These are phyloP conservation scores for Eunapius fragilis DNA, from an alignment of 37 sponge, comb jelly and placozoan species.

Conservation along the genomic window DNA sequence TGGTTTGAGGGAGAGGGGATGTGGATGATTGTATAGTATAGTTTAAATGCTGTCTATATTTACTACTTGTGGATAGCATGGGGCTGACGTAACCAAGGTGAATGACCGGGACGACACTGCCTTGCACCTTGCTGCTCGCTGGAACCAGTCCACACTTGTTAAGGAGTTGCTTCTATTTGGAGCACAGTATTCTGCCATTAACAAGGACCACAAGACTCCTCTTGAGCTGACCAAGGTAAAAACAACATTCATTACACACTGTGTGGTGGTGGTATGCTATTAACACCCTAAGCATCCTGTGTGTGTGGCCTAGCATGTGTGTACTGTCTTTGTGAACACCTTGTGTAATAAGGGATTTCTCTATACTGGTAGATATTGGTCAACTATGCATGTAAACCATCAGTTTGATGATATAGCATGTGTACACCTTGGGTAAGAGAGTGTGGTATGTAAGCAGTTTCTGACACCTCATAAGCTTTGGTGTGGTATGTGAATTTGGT, in stretches of 20 bases:
- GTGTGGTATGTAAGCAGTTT: no score
- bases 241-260: neutral
- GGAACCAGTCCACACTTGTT: slow-evolving; percentile 66
- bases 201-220: slow-evolving; percentile 55
- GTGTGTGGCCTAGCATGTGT: no score
- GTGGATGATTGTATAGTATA: neutral
- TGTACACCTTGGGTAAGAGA: no score
- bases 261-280: neutral
- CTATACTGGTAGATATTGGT: neutral
- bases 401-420: no score
- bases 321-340: no score
- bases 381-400: no score
- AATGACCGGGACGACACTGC: slow-evolving; percentile 86
- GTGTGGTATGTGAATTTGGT: neutral
- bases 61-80: slow-evolving; percentile 53
- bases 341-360: neutral
- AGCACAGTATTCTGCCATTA: slow-evolving; percentile 48
- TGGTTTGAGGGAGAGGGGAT: neutral
- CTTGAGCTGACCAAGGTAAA: slow-evolving; percentile 59
- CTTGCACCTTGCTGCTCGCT: slow-evolving; percentile 87
- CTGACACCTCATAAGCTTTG: neutral
- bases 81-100: slow-evolving; percentile 74
- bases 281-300: neutral
- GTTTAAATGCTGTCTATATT: neutral
- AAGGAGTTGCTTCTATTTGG: slow-evolving; percentile 70